These are phyloP conservation scores for Ditula angustiorana DNA, from an alignment of 2,888 invertebrate genomes.

Conservation along the genomic window DNA sequence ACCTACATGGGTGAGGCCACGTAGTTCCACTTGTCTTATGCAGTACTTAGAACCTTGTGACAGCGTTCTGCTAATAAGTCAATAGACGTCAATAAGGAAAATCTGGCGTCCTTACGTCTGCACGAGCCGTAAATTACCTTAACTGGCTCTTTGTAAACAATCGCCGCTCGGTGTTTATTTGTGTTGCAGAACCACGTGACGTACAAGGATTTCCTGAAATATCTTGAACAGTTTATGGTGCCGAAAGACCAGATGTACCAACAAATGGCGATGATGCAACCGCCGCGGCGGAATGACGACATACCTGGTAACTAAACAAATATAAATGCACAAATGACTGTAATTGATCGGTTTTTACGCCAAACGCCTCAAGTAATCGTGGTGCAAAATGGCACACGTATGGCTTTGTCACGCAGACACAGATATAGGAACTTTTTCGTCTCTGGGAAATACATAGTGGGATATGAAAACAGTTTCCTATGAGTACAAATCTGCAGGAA, in stretches of 20 bases:
- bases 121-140: constrained; percentile 7
- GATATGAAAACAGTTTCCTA: too few species aligned
- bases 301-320: constrained; percentile 59
- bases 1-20: not conserved
- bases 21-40: not conserved
- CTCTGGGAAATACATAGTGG: too few species aligned
- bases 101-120: not conserved
- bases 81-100: constrained; percentile 26
- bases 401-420: not conserved
- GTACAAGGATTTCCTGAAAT: constrained; percentile 88
- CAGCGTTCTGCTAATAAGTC: not conserved
- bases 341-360: not conserved
- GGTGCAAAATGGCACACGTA: not conserved
- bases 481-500: too few species aligned
- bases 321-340: not conserved
- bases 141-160: constrained; percentile 3
- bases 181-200: constrained; percentile 87
- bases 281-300: constrained; percentile 66
- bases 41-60: not conserved
- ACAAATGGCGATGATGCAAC: constrained; percentile 75
- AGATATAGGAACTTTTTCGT: not conserved
- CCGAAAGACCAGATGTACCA: constrained; percentile 78
- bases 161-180: constrained; percentile 6
- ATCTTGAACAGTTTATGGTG: constrained; percentile 87
- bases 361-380: not conserved